Percentiles rank a stretch among this genome's conserved stretches.
phyloP scores from a whole-genome alignment of 2,797 vertebrate species.

The Toxotes lorentzi region DNA sequence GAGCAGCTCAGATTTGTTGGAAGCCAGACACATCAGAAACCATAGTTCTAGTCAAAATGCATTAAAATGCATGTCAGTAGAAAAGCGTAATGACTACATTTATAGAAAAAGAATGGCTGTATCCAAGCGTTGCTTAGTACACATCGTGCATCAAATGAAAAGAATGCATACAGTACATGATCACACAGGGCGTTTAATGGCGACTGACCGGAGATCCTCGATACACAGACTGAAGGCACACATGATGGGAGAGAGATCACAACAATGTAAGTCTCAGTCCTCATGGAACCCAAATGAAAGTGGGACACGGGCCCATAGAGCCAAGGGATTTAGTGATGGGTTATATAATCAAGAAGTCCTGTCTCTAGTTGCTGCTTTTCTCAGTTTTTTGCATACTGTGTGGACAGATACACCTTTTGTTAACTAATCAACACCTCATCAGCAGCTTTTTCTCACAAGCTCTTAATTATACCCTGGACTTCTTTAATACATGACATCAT shows the following conservation, averaged over 20 bases:
- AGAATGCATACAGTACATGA: constrained; percentile 64
- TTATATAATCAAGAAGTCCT: constrained; percentile 71
- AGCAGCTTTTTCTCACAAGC: background rate
- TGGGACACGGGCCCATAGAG: constrained; percentile 65
- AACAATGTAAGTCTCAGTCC: constrained; percentile 73
- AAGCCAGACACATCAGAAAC: constrained; percentile 29
- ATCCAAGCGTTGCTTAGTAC: constrained; percentile 42
- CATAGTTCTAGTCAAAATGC: constrained; percentile 53
- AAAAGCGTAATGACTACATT: constrained; percentile 31
- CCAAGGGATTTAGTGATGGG: constrained; percentile 57
- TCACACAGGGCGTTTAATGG: constrained; percentile 65
- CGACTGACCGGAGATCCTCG: constrained; percentile 99
- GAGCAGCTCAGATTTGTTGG: constrained; percentile 18
- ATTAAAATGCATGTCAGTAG: constrained; percentile 50
- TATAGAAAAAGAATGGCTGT: constrained; percentile 36
- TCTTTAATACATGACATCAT: background rate
- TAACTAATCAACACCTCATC: constrained; percentile 17
- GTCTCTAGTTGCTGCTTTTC: constrained; percentile 50
- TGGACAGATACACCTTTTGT: constrained; percentile 23
- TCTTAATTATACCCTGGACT: constrained; percentile 4
- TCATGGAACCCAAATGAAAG: constrained; percentile 65
- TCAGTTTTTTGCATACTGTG: constrained; percentile 25
- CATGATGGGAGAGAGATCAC: constrained; percentile 87
- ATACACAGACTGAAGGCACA: constrained; percentile 91
- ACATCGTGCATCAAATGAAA: constrained; percentile 73